Conservation (phyloP, 2,797 vertebrate genomes). For the Spondyliosoma cantharus region DNA sequence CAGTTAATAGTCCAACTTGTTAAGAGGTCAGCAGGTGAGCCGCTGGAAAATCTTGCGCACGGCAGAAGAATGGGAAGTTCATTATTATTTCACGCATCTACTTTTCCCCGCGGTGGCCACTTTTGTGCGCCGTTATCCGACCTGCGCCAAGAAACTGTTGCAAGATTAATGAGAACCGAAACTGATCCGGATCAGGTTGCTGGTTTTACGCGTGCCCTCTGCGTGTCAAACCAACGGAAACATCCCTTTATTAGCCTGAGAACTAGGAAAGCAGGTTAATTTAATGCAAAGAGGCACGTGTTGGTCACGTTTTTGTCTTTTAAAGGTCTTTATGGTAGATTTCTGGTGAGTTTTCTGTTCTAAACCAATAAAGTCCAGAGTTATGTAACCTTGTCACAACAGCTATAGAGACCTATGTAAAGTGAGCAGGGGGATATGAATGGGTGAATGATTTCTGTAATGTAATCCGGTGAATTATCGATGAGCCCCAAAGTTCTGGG, state of each 20-base stretch:
- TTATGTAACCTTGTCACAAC: slow-evolving; percentile 56
- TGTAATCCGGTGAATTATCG: slow-evolving; percentile 69
- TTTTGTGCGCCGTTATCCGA: slow-evolving; percentile 79
- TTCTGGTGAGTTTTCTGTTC: not conserved
- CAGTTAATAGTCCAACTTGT: slow-evolving; percentile 60
- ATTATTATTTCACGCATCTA: slow-evolving; percentile 80
- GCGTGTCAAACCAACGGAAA: slow-evolving; percentile 41
- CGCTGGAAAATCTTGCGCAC: slow-evolving; percentile 84
- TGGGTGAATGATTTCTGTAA: slow-evolving; percentile 67
- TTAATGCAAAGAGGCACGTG: not conserved
- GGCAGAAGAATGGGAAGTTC: slow-evolving; percentile 77
- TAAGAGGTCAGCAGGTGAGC: slow-evolving; percentile 76
- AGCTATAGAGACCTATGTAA: slow-evolving; percentile 56
- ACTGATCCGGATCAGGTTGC: slow-evolving; percentile 75
- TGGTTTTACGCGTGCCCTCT: slow-evolving; percentile 59
- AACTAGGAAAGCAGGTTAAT: slow-evolving; percentile 59
- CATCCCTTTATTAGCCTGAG: slow-evolving; percentile 46
- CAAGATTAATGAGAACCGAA: slow-evolving; percentile 78
- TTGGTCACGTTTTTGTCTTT: not conserved
- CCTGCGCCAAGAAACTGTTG: slow-evolving; percentile 66
- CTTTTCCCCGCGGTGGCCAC: slow-evolving; percentile 64
- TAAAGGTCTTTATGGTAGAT: not conserved
- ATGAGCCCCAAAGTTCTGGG: slow-evolving; percentile 53
- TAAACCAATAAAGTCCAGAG: slow-evolving; percentile 4
- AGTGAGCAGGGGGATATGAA: slow-evolving; percentile 59